Evolutionary conservation across 2,113 vertebrate species (phyloP), one percentile per base, ranked within the genome.

Genomic region (Cacatua alba): DNA sequence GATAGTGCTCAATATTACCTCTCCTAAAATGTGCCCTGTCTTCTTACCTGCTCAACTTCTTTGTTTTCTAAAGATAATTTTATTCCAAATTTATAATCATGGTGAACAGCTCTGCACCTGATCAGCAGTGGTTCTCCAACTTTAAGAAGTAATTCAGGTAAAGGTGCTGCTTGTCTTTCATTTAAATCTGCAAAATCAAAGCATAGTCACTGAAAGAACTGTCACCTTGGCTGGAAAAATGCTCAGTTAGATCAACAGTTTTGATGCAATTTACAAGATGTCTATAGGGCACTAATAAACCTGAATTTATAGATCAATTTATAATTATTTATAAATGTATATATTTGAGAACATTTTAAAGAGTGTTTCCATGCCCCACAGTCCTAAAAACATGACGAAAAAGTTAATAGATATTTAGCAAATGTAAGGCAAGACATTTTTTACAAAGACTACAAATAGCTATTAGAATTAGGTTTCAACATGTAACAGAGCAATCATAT

Each of bases 71-170:
- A 88, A 69, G 95, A 80, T 52, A 97, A 92, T 8, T 74, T 93
- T 71, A 98, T 95, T 52, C 88, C 11, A 6, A 98, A 98, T 65
- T 75, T 51, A 9, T 96, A 95, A 67, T 95, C 96, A 16, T 5
- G 43, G 12, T 98, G 74, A 82, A 94, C 35, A 25, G 98, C 98
- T 96, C 96, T 97, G 86, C 98, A 98, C 65, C 98, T 95, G 74
- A 98, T 97, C 95, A 98, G 96, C 71, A 98, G 55, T 11, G 98
- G 97, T 8, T 98, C 98, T 12, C 98, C 98, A 0, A 94, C 96
- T 95, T 97, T 98, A 60, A 98, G 95, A n/a, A 98, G 88, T 39
- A 98, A 79, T 64, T 98, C 93, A 48, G 97, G 96, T 48, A 96
- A 93, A 90, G 97, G 96, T 86, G 97, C 94, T 92, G 41, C 86